Conservation (phyloP, 2,797 vertebrate species). For the Orestias chungarensis region DNA sequence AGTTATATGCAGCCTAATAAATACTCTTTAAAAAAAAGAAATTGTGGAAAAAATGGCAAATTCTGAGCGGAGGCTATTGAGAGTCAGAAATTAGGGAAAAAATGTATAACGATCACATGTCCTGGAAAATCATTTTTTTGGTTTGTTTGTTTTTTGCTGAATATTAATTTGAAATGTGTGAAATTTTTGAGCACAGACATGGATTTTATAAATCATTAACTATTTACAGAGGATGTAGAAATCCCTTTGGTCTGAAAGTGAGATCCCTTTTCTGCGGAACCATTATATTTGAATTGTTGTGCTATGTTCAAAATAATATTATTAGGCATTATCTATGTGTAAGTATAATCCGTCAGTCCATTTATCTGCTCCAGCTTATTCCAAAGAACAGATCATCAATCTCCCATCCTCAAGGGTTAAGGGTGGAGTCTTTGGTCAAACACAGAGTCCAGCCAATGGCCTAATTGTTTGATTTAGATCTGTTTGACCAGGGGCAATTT, state of each 20-base stretch:
- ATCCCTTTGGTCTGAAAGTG: conserved; percentile 6
- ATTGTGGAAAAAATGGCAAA: conserved; percentile 21
- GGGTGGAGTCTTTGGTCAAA: too few species aligned
- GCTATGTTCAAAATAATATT: neutral
- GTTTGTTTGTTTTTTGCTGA: conserved; percentile 28
- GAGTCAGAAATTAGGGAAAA: conserved; percentile 35
- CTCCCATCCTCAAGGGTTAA: too few species aligned
- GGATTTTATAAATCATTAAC: conserved; percentile 16
- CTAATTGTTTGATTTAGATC: neutral
- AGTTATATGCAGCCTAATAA: conserved; percentile 34
- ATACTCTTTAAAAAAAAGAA: conserved; percentile 9
- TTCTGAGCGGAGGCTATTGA: conserved; percentile 15
- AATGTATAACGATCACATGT: conserved; percentile 27
- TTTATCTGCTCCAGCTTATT: too few species aligned
- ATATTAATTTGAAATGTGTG: conserved; percentile 38
- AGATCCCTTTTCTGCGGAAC: neutral
- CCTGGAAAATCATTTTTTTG: too few species aligned
- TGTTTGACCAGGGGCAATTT: neutral
- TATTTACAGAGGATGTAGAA: conserved; percentile 11
- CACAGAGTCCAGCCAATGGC: neutral
- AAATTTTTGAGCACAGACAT: conserved; percentile 27
- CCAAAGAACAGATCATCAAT: too few species aligned
- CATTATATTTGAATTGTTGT: neutral
- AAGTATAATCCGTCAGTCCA: too few species aligned
- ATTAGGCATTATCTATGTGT: too few species aligned